These are phyloP conservation scores for Tauraco erythrolophus DNA, from an alignment of 2,113 vertebrate genomes.

Conservation along the genomic window DNA sequence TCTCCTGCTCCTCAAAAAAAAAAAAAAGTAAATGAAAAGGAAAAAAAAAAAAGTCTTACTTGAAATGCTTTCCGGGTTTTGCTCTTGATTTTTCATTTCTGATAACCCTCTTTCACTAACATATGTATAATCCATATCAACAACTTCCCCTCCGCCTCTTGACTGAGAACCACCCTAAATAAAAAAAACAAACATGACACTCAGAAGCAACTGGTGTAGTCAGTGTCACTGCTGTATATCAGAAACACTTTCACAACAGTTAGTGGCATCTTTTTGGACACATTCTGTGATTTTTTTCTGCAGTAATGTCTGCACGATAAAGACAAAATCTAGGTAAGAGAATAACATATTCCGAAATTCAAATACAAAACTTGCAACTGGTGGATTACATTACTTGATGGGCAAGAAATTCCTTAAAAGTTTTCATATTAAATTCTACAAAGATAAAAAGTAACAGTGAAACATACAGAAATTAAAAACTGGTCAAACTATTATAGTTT, in stretches of 20 bases:
- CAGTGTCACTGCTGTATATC: not conserved
- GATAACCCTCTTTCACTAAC: conserved; percentile 89
- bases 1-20: not conserved
- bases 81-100: conserved; percentile 73
- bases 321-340: not conserved
- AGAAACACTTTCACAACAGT: not conserved
- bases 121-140: conserved; percentile 89
- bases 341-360: not conserved
- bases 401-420: not conserved
- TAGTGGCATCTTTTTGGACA: not conserved
- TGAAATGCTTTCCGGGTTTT: conserved; percentile 48
- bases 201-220: not conserved
- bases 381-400: not conserved
- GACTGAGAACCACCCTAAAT: conserved; percentile 66
- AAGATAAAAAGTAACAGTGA: not conserved
- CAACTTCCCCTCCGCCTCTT: conserved; percentile 71
- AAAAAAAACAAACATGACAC: not conserved
- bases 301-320: not conserved
- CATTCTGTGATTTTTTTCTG: not conserved
- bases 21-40: not conserved
- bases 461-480: not conserved
- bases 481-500: not conserved
- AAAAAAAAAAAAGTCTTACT: conserved; percentile 57
- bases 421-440: not conserved
- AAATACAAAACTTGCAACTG: not conserved